Evolutionary conservation across 2,113 vertebrate species (phyloP), one percentile per base, ranked within the genome.

Genomic region (Apistogramma diplotaenia): DNA sequence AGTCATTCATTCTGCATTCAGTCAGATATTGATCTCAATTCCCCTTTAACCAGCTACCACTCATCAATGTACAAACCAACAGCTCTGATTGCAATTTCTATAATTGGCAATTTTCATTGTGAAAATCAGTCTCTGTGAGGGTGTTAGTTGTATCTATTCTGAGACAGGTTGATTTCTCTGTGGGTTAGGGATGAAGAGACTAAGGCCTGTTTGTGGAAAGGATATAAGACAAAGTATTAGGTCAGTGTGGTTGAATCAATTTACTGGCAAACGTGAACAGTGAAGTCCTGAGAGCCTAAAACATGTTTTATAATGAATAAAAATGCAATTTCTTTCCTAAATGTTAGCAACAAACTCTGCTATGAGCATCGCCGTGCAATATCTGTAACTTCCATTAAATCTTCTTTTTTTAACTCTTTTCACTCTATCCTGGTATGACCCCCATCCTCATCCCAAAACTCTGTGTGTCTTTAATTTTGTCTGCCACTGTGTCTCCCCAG

Each of bases 91-190:
- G 91, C 88, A 90, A 92, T 93, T 94, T 90, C 85, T 94, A 85
- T 94, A 94, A 95, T 94, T 94, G 94, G 65, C 93, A 90, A 93
- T 94, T 94, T 92, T 94, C 86, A 91, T 93, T 85, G 90, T 90
- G 89, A 83, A 84, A 81, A 89, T 87, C 82, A 79, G 80, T 81
- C 59, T 83, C 65, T 86, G 57, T 81, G 75, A 72, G 55, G 53
- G 55, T 25, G 67, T 89, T 82, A 19, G 83, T 76, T 83, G 79
- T 83, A 79, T 90, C 83, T 86, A 83, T 79, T 87, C 57, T 57
- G 33, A 84, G 77, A 72, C 46, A 6, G 56, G 86, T 67, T 85
- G 86, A 89, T 91, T 89, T 86, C 86, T 91, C 89, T 85, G 78
- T 53, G 74, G 89, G 81, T 67, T 85, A 76, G 29, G 56, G 54